Evolutionary conservation across 2,113 vertebrate species (phyloP).

Genomic region (Halichoerus grypus): DNA sequence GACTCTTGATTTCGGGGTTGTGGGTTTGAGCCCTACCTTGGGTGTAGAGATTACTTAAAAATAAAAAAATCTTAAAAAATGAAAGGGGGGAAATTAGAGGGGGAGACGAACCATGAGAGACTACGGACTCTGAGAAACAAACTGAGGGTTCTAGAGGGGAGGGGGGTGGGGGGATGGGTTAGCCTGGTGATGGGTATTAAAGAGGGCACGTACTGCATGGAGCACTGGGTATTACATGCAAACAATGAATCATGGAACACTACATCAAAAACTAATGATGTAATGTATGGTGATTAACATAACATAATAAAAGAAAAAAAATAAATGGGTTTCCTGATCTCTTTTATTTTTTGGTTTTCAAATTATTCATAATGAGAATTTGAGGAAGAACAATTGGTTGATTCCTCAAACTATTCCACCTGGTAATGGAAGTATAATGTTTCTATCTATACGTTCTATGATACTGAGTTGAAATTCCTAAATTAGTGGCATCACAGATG

Average conservation of each 20-base stretch:
- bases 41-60: not conserved
- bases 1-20: not conserved
- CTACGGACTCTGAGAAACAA: too few species aligned
- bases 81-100: too few species aligned
- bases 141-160: too few species aligned
- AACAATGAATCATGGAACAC: too few species aligned
- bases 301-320: not conserved
- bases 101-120: too few species aligned
- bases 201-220: too few species aligned
- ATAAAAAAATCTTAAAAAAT: not conserved
- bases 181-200: too few species aligned
- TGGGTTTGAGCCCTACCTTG: not conserved
- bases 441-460: not conserved
- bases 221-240: too few species aligned
- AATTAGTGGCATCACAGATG: not conserved
- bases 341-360: not conserved
- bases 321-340: not conserved
- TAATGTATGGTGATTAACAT: too few species aligned
- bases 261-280: too few species aligned
- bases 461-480: not conserved
- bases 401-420: not conserved
- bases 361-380: not conserved
- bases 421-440: not conserved
- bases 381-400: not conserved
- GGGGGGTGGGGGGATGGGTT: too few species aligned